phyloP scores from a whole-genome alignment of 1,140 invertebrate species.

The Eupeodes corollae region DNA sequence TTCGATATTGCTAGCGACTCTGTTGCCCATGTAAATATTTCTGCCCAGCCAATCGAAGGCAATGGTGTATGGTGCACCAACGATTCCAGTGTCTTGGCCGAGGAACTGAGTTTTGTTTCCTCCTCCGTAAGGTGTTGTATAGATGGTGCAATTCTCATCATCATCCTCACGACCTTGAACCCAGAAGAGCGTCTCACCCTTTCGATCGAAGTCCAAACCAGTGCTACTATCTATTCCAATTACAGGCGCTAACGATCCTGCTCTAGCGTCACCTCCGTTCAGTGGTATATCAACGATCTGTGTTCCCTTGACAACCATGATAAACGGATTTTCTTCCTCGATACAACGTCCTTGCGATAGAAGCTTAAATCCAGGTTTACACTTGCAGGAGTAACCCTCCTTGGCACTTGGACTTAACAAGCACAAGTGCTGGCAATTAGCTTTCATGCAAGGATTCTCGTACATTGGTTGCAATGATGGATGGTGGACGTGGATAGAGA shows the following conservation, averaged over 20 bases:
- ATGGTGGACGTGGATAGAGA: slow-evolving; percentile 91
- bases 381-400: slow-evolving; percentile 77
- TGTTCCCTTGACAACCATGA: slow-evolving; percentile 82
- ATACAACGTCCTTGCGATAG: slow-evolving; percentile 60
- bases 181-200: slow-evolving; percentile 73
- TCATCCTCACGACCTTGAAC: slow-evolving; percentile 67
- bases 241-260: slow-evolving; percentile 73
- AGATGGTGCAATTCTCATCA: slow-evolving; percentile 71
- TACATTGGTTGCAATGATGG: slow-evolving; percentile 81
- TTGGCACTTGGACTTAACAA: slow-evolving; percentile 61
- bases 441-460: slow-evolving; percentile 68
- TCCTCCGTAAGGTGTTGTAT: slow-evolving; percentile 69
- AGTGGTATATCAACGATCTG: slow-evolving; percentile 78
- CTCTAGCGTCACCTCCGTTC: slow-evolving; percentile 59
- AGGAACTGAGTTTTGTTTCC: slow-evolving; percentile 81
- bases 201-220: slow-evolving; percentile 84
- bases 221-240: slow-evolving; percentile 82
- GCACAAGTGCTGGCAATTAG: slow-evolving; percentile 83
- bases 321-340: slow-evolving; percentile 75
- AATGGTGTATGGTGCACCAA: slow-evolving; percentile 81
- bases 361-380: slow-evolving; percentile 73
- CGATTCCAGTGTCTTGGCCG: slow-evolving; percentile 63
- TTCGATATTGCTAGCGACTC: slow-evolving; percentile 84
- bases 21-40: slow-evolving; percentile 90
- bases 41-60: slow-evolving; percentile 94